A percentile compares a stretch with the other conserved stretches of the same genome.
Conservation (phyloP, 2,888 invertebrate species). For the Pammene aurita region DNA sequence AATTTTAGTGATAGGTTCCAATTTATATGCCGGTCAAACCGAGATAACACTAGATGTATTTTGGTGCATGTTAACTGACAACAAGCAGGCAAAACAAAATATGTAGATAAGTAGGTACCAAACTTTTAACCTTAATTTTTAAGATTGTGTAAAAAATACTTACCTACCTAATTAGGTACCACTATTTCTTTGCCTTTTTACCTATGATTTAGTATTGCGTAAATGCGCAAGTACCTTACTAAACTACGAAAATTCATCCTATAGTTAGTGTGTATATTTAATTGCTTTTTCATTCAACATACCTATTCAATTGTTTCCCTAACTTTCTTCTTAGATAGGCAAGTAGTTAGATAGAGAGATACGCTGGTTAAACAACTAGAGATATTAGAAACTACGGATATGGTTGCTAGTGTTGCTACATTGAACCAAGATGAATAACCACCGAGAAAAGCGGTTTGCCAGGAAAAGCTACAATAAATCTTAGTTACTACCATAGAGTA, state of each 20-base stretch:
- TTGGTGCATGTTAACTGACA: not conserved
- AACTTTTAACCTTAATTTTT: too few relatives aligned
- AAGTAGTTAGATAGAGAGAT: not conserved
- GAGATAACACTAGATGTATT: not conserved
- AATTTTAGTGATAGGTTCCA: not conserved
- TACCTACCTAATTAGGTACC: too few relatives aligned
- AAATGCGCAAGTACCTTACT: too few relatives aligned
- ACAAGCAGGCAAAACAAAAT: not conserved
- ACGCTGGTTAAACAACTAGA: not conserved
- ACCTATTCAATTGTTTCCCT: not conserved
- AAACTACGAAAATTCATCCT: not conserved
- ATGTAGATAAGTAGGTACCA: too few relatives aligned
- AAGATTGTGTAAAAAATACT: too few relatives aligned
- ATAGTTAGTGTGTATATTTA: not conserved
- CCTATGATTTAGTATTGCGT: too few relatives aligned
- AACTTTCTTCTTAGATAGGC: not conserved
- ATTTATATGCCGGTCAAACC: not conserved
- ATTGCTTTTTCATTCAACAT: too few relatives aligned
- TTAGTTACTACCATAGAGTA: not conserved
- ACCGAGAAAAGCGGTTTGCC: slow-evolving; percentile 23
- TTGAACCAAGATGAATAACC: slow-evolving; percentile 8
- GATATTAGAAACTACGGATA: slow-evolving; percentile 23
- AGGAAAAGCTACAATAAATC: slow-evolving; percentile 6
- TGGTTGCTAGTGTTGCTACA: slow-evolving; percentile 6
- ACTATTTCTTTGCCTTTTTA: too few relatives aligned